A percentile compares a stretch with the other conserved stretches of the same genome.
phyloP scores from a whole-genome alignment of 2,888 invertebrate genomes.

The Oasisia sp. region DNA sequence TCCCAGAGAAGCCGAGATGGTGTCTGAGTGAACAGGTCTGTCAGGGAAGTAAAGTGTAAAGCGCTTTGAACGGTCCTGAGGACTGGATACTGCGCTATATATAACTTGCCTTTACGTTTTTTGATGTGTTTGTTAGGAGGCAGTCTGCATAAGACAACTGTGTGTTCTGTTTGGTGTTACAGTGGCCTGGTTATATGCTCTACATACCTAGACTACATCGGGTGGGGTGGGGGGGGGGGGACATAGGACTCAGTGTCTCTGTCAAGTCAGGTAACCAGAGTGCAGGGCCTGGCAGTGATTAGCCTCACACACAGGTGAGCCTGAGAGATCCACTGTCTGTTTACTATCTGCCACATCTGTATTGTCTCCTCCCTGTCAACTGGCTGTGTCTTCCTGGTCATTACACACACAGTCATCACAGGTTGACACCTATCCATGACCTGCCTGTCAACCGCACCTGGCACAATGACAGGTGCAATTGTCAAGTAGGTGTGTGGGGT shows the following conservation, averaged over 20 bases:
- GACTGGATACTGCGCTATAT: too few species aligned
- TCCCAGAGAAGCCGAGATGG: too few species aligned
- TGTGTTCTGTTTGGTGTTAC: too few species aligned
- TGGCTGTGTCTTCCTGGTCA: neutral
- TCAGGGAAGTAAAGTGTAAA: too few species aligned
- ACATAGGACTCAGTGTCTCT: neutral
- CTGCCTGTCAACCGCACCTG: neutral
- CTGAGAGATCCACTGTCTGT: neutral
- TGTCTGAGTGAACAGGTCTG: too few species aligned
- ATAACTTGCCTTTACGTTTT: too few species aligned
- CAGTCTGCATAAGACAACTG: too few species aligned
- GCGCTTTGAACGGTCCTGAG: too few species aligned
- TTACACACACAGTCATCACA: neutral
- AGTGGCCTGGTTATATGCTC: too few species aligned
- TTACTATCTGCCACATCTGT: neutral
- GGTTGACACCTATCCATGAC: neutral
- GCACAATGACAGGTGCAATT: neutral
- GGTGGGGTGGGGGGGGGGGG: too few species aligned
- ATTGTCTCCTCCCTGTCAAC: neutral
- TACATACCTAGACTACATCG: too few species aligned
- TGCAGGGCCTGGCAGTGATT: neutral
- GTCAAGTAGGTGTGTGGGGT: neutral
- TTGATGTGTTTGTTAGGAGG: too few species aligned
- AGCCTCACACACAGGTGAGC: neutral
- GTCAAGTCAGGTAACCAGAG: neutral